phyloP scores from a whole-genome alignment of 2,113 vertebrate genomes.

The Ornithorhynchus anatinus region DNA sequence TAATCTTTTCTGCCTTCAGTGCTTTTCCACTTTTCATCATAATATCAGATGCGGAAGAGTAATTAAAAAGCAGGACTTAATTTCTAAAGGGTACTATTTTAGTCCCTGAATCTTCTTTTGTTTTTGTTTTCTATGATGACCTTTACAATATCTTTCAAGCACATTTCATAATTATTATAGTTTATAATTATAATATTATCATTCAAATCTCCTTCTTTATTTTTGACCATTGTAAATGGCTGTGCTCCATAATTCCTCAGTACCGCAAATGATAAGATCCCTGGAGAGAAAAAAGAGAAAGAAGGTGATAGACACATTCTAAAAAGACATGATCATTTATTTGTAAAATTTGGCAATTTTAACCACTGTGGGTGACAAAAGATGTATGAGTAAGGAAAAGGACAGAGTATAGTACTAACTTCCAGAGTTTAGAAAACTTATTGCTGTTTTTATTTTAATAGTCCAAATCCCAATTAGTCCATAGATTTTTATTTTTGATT shows the following conservation, averaged over 20 bases:
- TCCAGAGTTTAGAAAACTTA: conserved; percentile 7
- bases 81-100: too few species aligned
- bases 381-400: too few species aligned
- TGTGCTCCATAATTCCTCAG: too few species aligned
- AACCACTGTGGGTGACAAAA: neutral
- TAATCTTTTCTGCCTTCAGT: conserved; percentile 38
- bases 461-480: neutral
- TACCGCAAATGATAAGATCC: too few species aligned
- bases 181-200: too few species aligned
- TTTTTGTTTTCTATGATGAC: too few species aligned
- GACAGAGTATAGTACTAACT: neutral
- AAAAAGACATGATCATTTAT: neutral
- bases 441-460: conserved; percentile 21
- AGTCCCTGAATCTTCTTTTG: too few species aligned
- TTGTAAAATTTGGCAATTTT: neutral
- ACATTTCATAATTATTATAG: too few species aligned
- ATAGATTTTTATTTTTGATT: conserved; percentile 23
- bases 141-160: too few species aligned
- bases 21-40: conserved; percentile 17
- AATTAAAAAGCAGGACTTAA: too few species aligned
- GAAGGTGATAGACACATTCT: neutral
- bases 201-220: too few species aligned
- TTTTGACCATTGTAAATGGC: too few species aligned
- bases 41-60: conserved; percentile 6
- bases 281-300: neutral